Base-by-base conservation (phyloP, 2,888 invertebrate genomes). In the Standfussiana lucernea region DNA sequence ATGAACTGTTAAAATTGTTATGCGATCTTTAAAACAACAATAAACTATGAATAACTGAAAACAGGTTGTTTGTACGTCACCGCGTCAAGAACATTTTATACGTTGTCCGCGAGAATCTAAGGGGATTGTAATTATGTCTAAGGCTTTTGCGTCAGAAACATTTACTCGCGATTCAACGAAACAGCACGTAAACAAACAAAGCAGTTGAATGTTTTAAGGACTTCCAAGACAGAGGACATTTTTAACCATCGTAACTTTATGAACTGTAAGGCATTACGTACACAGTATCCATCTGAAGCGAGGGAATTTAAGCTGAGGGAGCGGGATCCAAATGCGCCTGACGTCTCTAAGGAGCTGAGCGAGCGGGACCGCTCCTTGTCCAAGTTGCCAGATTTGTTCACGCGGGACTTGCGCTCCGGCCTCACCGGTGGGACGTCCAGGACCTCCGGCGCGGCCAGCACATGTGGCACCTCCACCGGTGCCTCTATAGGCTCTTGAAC, bases 211-310 rank as follows among this genome's bases (percentile, higher is more conserved):
- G 6, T 32, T 47, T 62, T 37, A 35, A n/a, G 21, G 3, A 53
- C 35, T 47, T 42, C 47, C 62, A 28, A 69, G 6, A 28, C 37
- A 50, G 10, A n/a, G 40, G 11, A 66, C 8, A 15, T n/a, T 10
- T 47, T 47, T 64, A 10, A 35, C 21, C 32, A 45, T 40, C 7
- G 56, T 42, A 56, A 64, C 21, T 37, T 40, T 65, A 65, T 70
- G 8, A 56, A 32, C 35, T 56, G 28, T 11, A 73, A 21, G 15
- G 13, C 5, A 69, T 67, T 87, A 95, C 98, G 97, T 98, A 98
- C 98, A 97, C 97, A 97, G 92, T 98, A 98, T 96, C 98, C 98
- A 96, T 98, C 98, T 80, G 98, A 98, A 89, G 98, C 97, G 82
- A 98, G 96, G 24, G 98, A 98, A 68, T 97, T 97, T 86, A 98